phyloP scores from a whole-genome alignment of 2,113 vertebrate genomes.

The Litocranius walleri region DNA sequence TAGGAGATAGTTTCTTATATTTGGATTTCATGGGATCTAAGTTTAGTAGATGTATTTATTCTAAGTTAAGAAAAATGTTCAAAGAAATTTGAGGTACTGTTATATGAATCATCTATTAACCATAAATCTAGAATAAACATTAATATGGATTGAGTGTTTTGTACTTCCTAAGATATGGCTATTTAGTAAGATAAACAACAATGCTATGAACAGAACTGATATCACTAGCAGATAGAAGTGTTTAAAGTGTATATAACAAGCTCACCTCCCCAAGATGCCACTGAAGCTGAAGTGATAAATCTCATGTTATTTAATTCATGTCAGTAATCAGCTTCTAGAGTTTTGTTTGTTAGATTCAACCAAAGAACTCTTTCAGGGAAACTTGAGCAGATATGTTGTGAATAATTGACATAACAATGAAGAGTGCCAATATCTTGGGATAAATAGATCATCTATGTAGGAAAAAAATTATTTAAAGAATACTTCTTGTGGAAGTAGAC shows the following conservation, averaged over 20 bases:
- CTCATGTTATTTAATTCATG: background rate
- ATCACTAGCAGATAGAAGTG: background rate
- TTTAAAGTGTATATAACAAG: background rate
- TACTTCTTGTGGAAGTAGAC: background rate
- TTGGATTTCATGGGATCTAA: background rate
- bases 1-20: background rate
- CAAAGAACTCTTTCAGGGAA: background rate
- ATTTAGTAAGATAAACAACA: background rate
- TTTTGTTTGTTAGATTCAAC: constrained; percentile 18
- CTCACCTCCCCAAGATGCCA: background rate
- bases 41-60: background rate
- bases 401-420: background rate
- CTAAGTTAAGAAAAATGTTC: background rate
- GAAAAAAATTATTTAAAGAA: background rate
- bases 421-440: background rate
- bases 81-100: background rate
- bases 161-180: background rate
- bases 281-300: constrained; percentile 16
- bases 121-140: constrained; percentile 16
- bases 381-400: background rate
- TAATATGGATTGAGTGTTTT: background rate
- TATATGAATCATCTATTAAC: background rate
- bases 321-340: background rate
- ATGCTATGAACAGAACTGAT: background rate
- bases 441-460: background rate